A percentile compares a stretch with the other conserved stretches of the same genome.
These are phyloP conservation scores for Metopia argyrocephala DNA, from an alignment of 2,888 invertebrate genomes.

Conservation along the genomic window DNA sequence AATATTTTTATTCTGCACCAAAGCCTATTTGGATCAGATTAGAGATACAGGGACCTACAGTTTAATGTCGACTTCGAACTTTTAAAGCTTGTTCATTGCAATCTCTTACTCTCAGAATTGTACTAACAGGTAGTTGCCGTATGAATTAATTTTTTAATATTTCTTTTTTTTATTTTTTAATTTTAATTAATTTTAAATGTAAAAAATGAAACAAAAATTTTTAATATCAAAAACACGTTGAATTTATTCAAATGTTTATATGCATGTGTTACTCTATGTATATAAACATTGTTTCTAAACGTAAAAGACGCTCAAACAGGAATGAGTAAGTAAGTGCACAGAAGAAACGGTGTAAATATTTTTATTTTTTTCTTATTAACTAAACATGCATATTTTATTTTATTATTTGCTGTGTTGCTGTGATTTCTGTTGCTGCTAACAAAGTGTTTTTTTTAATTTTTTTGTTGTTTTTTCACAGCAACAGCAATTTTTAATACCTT, in stretches of 20 bases:
- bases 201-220: background rate
- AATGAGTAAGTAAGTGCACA: background rate
- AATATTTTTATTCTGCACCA: no score
- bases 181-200: no score
- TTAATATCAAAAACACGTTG: background rate
- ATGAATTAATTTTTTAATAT: no score
- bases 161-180: no score
- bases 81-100: no score
- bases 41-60: no score
- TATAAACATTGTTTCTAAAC: background rate
- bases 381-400: slow-evolving; percentile 17
- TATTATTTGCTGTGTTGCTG: slow-evolving; percentile 10
- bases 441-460: background rate
- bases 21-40: no score
- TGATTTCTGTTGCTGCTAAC: background rate
- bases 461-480: background rate
- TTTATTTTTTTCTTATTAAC: no score
- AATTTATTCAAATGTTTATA: slow-evolving; percentile 5
- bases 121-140: no score
- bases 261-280: background rate
- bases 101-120: no score
- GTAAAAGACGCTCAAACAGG: background rate
- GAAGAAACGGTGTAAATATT: background rate
- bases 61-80: no score
- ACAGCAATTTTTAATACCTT: slow-evolving; percentile 3